Evolutionary conservation across 2,113 vertebrate genomes (phyloP).

Genomic region (Siphamia tubifer): DNA sequence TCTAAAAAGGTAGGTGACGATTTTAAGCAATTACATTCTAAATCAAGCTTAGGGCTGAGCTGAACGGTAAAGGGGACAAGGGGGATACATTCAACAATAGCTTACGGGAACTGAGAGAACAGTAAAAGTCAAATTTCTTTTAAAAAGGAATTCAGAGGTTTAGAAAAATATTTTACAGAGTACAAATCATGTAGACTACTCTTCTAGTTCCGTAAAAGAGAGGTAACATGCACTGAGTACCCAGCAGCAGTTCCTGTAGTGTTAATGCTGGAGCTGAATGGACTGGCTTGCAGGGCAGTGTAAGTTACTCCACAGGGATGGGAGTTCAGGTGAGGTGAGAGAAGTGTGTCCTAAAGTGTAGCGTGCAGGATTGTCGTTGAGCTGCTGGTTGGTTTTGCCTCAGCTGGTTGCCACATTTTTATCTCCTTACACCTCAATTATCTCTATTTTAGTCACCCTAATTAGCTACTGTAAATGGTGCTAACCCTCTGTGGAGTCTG

Average conservation of each 20-base stretch:
- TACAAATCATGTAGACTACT: constrained; percentile 50
- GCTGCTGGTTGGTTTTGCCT: constrained; percentile 68
- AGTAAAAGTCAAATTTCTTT: constrained; percentile 16
- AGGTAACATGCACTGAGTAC: constrained; percentile 47
- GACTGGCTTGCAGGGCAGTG: constrained; percentile 40
- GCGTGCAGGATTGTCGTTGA: constrained; percentile 79
- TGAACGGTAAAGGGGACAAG: constrained; percentile 41
- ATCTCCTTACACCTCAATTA: constrained; percentile 34
- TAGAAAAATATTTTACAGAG: constrained; percentile 62
- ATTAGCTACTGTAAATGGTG: background rate
- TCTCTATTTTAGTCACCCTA: constrained; percentile 30
- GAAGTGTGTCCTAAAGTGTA: constrained; percentile 72
- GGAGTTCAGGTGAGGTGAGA: constrained; percentile 60
- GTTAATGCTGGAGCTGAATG: constrained; percentile 24
- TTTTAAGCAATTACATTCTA: constrained; percentile 71
- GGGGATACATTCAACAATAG: constrained; percentile 72
- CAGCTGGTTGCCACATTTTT: constrained; percentile 66
- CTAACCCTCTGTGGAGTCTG: constrained; percentile 85
- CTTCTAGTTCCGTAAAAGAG: constrained; percentile 17
- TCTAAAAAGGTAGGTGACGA: constrained; percentile 43
- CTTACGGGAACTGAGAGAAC: constrained; percentile 50
- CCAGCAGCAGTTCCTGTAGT: constrained; percentile 41
- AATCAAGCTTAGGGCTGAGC: constrained; percentile 45
- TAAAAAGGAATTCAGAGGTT: constrained; percentile 49
- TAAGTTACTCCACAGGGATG: constrained; percentile 20